Conservation (phyloP, 2,888 invertebrate species). For the Agrochola circellaris region DNA sequence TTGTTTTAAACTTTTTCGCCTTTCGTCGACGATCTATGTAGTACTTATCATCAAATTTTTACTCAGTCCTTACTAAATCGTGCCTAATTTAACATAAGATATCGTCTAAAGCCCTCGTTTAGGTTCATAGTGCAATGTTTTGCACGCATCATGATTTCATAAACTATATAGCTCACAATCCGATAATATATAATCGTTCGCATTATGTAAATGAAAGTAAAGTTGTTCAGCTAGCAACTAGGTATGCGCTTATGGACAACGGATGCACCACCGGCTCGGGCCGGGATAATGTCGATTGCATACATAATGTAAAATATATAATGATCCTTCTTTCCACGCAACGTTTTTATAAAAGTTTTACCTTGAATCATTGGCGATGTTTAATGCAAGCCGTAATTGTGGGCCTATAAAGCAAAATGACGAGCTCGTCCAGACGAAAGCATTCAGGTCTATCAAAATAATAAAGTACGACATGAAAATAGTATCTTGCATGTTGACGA, state of each 20-base stretch:
- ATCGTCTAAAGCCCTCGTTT: neutral
- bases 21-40: neutral
- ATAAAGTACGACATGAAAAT: constrained; percentile 33
- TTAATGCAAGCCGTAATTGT: constrained; percentile 45
- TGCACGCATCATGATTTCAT: constrained; percentile 30
- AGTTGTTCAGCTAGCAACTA: constrained; percentile 72
- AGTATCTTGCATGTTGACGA: constrained; percentile 32
- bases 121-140: constrained; percentile 27
- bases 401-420: constrained; percentile 40
- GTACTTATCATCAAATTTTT: neutral
- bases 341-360: constrained; percentile 53
- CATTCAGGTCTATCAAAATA: constrained; percentile 42
- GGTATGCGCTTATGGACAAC: constrained; percentile 63
- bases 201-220: constrained; percentile 83
- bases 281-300: constrained; percentile 72
- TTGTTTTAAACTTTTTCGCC: neutral
- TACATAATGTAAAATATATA: constrained; percentile 72
- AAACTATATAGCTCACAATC: constrained; percentile 2
- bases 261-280: constrained; percentile 66
- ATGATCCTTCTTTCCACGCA: constrained; percentile 68
- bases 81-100: too few relatives aligned
- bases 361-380: constrained; percentile 35
- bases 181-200: constrained; percentile 62
- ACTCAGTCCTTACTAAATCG: neutral
- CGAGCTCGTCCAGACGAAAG: constrained; percentile 33